Evolutionary conservation across 2,113 vertebrate genomes (phyloP).

Genomic region (Syngnathus floridae): DNA sequence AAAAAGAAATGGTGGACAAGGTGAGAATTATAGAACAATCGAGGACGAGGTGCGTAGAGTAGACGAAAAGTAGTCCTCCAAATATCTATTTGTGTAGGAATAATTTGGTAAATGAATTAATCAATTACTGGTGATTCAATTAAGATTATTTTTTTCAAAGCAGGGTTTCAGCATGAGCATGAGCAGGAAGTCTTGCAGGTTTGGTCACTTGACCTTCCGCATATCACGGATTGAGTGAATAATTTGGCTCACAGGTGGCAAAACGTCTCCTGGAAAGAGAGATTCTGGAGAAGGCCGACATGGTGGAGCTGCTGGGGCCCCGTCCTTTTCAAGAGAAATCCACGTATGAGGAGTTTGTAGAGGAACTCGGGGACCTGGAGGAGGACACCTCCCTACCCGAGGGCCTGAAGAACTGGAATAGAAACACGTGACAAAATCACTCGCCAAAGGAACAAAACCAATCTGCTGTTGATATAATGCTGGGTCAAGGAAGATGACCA

Average conservation of each 20-base stretch:
- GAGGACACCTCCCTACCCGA: constrained; percentile 83
- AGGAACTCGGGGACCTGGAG: constrained; percentile 81
- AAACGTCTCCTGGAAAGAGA: constrained; percentile 86
- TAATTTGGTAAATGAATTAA: no score
- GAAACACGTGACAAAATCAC: constrained; percentile 69
- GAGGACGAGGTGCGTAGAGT: not conserved
- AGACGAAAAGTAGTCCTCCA: not conserved
- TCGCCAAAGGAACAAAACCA: constrained; percentile 24
- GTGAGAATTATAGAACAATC: constrained; percentile 51
- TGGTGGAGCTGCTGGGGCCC: constrained; percentile 85
- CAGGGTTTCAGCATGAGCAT: no score
- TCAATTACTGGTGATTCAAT: no score
- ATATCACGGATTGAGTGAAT: not conserved
- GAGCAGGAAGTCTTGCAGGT: no score
- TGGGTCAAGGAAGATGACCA: not conserved
- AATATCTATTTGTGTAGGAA: not conserved
- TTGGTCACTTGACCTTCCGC: no score
- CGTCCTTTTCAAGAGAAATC: constrained; percentile 88
- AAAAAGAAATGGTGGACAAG: constrained; percentile 88
- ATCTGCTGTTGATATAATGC: constrained; percentile 26
- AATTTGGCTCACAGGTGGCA: constrained; percentile 76
- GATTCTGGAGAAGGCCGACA: constrained; percentile 84
- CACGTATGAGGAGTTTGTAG: constrained; percentile 87
- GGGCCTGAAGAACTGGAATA: constrained; percentile 88
- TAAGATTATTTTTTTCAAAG: no score